Evolutionary conservation across 1,140 invertebrate genomes (phyloP).

Genomic region (Sycophila sp.): DNA sequence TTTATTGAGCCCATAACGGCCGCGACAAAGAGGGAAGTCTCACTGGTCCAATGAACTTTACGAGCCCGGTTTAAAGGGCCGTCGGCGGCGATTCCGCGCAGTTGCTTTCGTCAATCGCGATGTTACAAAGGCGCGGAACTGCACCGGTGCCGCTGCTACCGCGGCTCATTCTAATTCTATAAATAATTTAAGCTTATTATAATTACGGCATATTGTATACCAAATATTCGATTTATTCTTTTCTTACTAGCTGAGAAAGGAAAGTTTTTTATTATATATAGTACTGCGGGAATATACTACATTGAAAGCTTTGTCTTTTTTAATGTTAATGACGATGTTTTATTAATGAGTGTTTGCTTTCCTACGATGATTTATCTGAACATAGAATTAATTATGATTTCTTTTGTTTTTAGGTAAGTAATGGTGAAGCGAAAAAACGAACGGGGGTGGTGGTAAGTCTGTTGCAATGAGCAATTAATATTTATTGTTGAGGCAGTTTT

Average conservation of each 20-base stretch:
- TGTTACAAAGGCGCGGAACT: slow-evolving; percentile 9
- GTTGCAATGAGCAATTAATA: slow-evolving; percentile 11
- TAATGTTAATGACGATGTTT: too few species aligned
- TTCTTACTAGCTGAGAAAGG: too few species aligned
- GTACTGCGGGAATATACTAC: too few species aligned
- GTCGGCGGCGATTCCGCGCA: neutral
- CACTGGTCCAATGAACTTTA: slow-evolving; percentile 57
- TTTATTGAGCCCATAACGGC: slow-evolving; percentile 41
- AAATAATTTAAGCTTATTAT: too few species aligned
- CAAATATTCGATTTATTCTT: too few species aligned
- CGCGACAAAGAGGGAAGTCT: slow-evolving; percentile 49
- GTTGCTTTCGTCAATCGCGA: slow-evolving; percentile 16
- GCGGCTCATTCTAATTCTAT: neutral
- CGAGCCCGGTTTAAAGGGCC: slow-evolving; percentile 21
- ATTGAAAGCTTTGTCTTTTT: too few species aligned
- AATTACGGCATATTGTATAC: too few species aligned
- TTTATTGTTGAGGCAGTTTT: neutral
- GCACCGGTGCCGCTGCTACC: too few species aligned
- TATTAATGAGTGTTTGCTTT: neutral
- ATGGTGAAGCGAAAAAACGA: neutral
- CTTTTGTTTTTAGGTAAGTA: slow-evolving; percentile 25
- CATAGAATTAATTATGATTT: neutral
- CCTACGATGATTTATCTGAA: neutral
- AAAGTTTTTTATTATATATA: too few species aligned
- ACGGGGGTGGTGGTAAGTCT: slow-evolving; percentile 2